A percentile compares a stretch with the other conserved stretches of the same genome.
These are phyloP conservation scores for Paramuricea clavata DNA, from an alignment of 92 coral and sea anemone genomes.

Conservation along the genomic window DNA sequence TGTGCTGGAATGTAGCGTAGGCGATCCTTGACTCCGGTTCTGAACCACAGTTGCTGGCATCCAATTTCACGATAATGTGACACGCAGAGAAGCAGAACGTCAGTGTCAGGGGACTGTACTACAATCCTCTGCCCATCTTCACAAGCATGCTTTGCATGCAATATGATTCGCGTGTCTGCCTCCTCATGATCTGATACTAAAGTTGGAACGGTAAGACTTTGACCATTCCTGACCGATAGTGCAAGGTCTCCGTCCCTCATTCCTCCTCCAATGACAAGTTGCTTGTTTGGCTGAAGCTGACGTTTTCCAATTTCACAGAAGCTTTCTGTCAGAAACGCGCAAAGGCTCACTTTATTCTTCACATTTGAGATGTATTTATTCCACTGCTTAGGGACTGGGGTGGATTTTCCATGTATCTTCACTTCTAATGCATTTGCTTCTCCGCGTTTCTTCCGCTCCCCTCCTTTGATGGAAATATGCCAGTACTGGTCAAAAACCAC, in stretches of 20 bases:
- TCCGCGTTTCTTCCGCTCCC: conserved; percentile 2
- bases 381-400: conserved; percentile 53
- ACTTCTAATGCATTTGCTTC: conserved; percentile 4
- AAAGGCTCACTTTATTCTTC: not conserved
- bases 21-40: no score
- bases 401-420: conserved; percentile 19
- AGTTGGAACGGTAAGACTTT: conserved; percentile 14
- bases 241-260: conserved; percentile 46
- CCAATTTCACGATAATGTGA: no score
- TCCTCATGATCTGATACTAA: conserved; percentile 40
- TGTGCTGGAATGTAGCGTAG: no score
- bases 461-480: conserved; percentile 22
- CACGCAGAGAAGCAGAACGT: no score
- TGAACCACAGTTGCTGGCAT: no score
- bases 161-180: conserved; percentile 59
- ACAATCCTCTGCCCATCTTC: no score
- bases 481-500: conserved; percentile 49
- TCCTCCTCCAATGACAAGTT: conserved; percentile 60
- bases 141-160: no score
- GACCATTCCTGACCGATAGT: conserved; percentile 26
- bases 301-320: conserved; percentile 28
- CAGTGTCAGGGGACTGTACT: no score
- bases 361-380: not conserved
- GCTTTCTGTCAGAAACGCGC: conserved; percentile 20
- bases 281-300: conserved; percentile 38